Evolutionary conservation across 2,888 invertebrate species (phyloP).

Genomic region (Subacronicta megacephala): DNA sequence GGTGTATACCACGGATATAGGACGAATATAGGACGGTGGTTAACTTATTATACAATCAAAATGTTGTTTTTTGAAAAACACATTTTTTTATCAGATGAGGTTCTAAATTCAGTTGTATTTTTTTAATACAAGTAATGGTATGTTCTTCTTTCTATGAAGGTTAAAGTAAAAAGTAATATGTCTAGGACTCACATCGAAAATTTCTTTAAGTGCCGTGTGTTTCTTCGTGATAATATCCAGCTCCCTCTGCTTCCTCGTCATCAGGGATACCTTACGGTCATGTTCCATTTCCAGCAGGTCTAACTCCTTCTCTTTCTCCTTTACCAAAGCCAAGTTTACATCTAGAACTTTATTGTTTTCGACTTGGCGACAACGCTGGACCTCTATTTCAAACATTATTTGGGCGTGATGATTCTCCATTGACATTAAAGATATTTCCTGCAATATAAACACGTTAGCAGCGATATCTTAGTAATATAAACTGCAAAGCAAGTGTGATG

Average conservation of each 20-base stretch:
- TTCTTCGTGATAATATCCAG: conserved; percentile 79
- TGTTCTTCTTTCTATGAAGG: too few species aligned
- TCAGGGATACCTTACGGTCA: conserved; percentile 69
- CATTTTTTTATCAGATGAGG: too few species aligned
- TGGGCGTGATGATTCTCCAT: conserved; percentile 90
- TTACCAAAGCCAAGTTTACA: conserved; percentile 69
- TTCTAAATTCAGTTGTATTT: too few species aligned
- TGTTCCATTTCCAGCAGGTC: conserved; percentile 73
- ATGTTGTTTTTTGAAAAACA: too few species aligned
- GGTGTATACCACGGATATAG: too few species aligned
- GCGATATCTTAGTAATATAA: too few species aligned
- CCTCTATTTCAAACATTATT: conserved; percentile 89
- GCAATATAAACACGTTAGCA: conserved; percentile 18
- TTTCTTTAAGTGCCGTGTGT: conserved; percentile 71
- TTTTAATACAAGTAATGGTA: too few species aligned
- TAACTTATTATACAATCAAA: too few species aligned
- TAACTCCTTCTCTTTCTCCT: conserved; percentile 76
- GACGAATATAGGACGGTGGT: too few species aligned
- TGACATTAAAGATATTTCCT: conserved; percentile 88
- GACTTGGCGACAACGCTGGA: conserved; percentile 78
- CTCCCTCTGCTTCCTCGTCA: conserved; percentile 81
- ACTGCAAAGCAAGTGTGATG: too few species aligned
- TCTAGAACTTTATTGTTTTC: conserved; percentile 75
- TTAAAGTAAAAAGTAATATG: not conserved
- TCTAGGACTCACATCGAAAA: conserved; percentile 79